phyloP scores from a whole-genome alignment of 2,888 invertebrate genomes.

The Lepidonotus clava region DNA sequence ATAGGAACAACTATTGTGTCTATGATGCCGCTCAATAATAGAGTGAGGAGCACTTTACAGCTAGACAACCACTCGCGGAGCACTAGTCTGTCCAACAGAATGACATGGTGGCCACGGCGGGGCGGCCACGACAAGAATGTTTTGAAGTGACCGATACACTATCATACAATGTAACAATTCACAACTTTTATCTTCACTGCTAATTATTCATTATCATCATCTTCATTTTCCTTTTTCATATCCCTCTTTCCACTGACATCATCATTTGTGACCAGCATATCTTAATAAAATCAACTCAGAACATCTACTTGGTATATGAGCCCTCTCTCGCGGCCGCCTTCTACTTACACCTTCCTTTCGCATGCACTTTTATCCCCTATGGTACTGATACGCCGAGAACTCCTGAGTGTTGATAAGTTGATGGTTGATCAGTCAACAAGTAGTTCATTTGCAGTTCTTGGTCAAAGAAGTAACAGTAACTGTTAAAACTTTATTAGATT shows the following conservation, averaged over 20 bases:
- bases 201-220: conserved; percentile 33
- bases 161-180: conserved; percentile 43
- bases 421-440: conserved; percentile 4
- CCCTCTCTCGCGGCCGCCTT: background rate
- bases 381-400: conserved; percentile 1
- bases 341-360: conserved; percentile 33
- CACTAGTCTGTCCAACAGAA: conserved; percentile 44
- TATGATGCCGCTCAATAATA: conserved; percentile 23
- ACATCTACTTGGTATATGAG: background rate
- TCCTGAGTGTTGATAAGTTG: conserved; percentile 38
- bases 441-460: conserved; percentile 37
- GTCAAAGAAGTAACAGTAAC: background rate
- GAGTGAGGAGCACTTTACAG: conserved; percentile 37
- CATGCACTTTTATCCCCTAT: background rate
- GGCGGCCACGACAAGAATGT: conserved; percentile 44
- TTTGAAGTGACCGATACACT: conserved; percentile 48
- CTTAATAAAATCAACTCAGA: conserved; percentile 6
- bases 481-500: too few relatives aligned
- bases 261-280: background rate
- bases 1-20: conserved; percentile 38
- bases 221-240: background rate
- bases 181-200: conserved; percentile 42
- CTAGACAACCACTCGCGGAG: conserved; percentile 35
- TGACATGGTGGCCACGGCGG: conserved; percentile 18
- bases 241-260: too few relatives aligned